phyloP scores from a whole-genome alignment of 2,113 vertebrate genomes.

The Anhinga anhinga region DNA sequence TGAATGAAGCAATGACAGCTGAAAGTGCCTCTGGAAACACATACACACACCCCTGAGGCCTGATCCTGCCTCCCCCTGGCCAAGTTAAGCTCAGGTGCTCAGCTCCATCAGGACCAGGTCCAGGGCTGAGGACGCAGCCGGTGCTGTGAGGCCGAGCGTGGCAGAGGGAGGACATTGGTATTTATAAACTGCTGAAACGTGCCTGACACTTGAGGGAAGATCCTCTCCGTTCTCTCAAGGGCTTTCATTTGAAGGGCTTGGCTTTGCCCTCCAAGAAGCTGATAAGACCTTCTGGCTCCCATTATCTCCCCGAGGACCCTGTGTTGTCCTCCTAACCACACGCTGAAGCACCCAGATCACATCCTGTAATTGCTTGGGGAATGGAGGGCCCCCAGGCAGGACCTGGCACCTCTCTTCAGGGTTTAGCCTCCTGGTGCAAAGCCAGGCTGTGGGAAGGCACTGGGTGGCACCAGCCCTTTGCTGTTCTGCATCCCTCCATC shows the following conservation, averaged over 20 bases:
- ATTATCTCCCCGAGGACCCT: not conserved
- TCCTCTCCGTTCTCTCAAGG: not conserved
- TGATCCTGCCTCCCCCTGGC: not conserved
- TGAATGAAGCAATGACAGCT: not conserved
- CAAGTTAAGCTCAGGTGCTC: not conserved
- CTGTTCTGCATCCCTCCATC: not conserved
- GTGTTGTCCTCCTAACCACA: accelerated
- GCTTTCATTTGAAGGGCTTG: conserved; percentile 20
- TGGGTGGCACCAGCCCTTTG: not conserved
- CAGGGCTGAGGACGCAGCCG: accelerated
- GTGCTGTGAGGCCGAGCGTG: accelerated
- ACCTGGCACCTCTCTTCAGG: not conserved
- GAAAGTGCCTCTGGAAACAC: not conserved
- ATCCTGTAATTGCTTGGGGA: accelerated
- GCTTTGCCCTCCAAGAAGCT: not conserved
- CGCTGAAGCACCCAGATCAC: not conserved
- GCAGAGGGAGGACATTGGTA: not conserved
- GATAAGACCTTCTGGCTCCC: not conserved
- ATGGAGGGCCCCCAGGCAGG: not conserved
- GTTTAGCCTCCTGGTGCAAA: not conserved
- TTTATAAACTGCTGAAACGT: not conserved
- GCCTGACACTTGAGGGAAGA: conserved; percentile 4
- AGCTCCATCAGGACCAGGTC: not conserved
- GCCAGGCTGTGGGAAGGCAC: not conserved
- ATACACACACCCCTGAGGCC: not conserved